Evolutionary conservation across 2,888 invertebrate species (phyloP).

Genomic region (Apomyelois bistriatella): DNA sequence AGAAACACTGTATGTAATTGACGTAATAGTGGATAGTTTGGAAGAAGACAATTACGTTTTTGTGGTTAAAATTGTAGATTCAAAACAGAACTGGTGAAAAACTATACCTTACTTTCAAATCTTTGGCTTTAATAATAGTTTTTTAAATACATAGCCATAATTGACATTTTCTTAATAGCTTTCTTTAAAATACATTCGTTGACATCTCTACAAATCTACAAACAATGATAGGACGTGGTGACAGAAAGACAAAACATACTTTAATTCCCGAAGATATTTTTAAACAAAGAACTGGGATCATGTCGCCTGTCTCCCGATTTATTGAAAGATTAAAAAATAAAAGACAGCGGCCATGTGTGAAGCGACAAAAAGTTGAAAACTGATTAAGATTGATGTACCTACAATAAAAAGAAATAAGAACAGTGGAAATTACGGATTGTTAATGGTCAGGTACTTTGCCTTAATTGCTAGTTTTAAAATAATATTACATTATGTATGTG

Average conservation of each 20-base stretch:
- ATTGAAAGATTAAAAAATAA: slow-evolving; percentile 6
- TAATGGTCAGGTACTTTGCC: not conserved
- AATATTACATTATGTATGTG: no score
- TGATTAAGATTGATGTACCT: not conserved
- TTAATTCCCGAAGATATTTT: not conserved
- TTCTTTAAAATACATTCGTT: not conserved
- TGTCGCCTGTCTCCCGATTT: slow-evolving; percentile 6
- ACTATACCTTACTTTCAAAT: no score
- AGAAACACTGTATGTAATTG: slow-evolving; percentile 8
- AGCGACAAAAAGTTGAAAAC: not conserved
- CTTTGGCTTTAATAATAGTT: no score
- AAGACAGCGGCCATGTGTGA: slow-evolving; percentile 1
- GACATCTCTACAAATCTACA: not conserved
- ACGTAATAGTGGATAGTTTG: not conserved
- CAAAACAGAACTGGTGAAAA: no score
- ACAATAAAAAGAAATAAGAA: not conserved
- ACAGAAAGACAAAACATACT: slow-evolving; percentile 1
- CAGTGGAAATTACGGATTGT: not conserved
- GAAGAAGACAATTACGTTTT: no score
- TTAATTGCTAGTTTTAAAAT: no score
- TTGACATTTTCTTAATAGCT: not conserved
- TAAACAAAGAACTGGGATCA: not conserved
- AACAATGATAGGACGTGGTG: slow-evolving; percentile 1
- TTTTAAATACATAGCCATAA: no score
- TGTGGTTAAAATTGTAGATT: no score